Conservation (phyloP, 1,140 invertebrate genomes). For the Cotesia chilonis region DNA sequence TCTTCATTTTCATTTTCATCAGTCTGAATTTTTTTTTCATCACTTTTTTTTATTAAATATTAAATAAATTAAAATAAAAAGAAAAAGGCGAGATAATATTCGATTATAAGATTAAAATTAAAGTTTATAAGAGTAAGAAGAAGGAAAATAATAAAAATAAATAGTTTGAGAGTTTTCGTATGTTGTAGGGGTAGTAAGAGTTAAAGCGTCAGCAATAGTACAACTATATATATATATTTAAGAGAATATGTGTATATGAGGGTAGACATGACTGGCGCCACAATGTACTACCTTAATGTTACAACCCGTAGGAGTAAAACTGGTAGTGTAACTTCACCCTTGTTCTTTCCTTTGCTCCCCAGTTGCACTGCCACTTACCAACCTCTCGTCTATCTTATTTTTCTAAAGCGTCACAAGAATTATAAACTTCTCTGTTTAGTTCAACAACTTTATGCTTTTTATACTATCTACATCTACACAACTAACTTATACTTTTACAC, state of each 20-base stretch:
- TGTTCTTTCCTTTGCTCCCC: conserved; percentile 21
- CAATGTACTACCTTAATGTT: conserved; percentile 59
- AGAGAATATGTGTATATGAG: conserved; percentile 37
- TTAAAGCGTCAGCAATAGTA: conserved; percentile 47
- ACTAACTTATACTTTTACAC: no score
- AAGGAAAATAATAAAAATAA: conserved; percentile 28
- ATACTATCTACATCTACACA: no score
- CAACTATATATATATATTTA: background rate
- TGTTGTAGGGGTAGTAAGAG: conserved; percentile 44
- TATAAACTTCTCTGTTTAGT: conserved; percentile 60
- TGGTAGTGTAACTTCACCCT: conserved; percentile 15
- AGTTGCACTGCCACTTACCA: conserved; percentile 38
- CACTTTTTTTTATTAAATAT: background rate
- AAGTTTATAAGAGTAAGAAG: conserved; percentile 18
- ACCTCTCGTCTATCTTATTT: conserved; percentile 56
- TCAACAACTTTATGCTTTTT: conserved; percentile 28
- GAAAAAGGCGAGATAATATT: background rate
- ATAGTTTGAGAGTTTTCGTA: background rate
- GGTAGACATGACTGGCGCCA: conserved; percentile 62
- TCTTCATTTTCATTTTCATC: conserved; percentile 38
- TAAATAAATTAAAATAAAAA: background rate
- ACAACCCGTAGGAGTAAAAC: conserved; percentile 12
- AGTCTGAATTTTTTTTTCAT: background rate
- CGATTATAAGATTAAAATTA: conserved; percentile 4
- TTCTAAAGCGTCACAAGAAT: conserved; percentile 63